phyloP scores from a whole-genome alignment of 2,113 vertebrate species.

The Stercorarius parasiticus region DNA sequence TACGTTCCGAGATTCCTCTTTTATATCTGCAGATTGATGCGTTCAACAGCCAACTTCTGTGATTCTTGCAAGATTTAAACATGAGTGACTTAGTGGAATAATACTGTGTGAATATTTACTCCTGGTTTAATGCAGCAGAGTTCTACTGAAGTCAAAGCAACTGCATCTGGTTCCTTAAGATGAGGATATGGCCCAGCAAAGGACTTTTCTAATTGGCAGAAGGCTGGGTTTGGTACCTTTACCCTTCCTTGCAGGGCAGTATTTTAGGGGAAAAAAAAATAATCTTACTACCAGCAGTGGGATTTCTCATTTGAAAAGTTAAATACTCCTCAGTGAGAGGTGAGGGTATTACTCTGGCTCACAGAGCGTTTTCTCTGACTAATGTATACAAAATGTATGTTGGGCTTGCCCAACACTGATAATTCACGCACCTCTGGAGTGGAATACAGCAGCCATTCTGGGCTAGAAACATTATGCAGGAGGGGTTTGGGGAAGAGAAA shows the following conservation, averaged over 20 bases:
- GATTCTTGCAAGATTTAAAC: slow-evolving; percentile 9
- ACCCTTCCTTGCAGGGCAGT: background rate
- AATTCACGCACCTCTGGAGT: slow-evolving; percentile 39
- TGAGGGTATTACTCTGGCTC: slow-evolving; percentile 13
- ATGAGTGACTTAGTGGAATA: background rate
- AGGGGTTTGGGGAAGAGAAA: slow-evolving; percentile 47
- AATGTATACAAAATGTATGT: slow-evolving; percentile 8
- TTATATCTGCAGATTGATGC: background rate
- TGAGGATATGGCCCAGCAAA: background rate
- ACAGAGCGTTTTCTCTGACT: slow-evolving; percentile 12
- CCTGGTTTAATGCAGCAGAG: background rate
- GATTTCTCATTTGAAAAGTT: slow-evolving; percentile 30
- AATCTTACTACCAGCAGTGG: background rate
- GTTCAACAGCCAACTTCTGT: background rate
- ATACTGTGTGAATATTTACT: slow-evolving; percentile 6
- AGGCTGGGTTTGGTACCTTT: background rate
- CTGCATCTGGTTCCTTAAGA: background rate
- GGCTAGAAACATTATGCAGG: slow-evolving; percentile 20
- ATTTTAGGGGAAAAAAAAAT: background rate
- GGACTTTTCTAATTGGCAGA: background rate
- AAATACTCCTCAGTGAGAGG: slow-evolving; percentile 27
- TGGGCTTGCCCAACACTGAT: slow-evolving; percentile 31
- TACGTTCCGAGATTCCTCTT: background rate
- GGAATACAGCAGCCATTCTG: slow-evolving; percentile 26
- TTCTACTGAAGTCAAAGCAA: background rate